Evolutionary conservation across 92 coral and sea anemone genomes (phyloP), one percentile per base, ranked within the genome.

Genomic region (Hydrozoanthus gracilis): DNA sequence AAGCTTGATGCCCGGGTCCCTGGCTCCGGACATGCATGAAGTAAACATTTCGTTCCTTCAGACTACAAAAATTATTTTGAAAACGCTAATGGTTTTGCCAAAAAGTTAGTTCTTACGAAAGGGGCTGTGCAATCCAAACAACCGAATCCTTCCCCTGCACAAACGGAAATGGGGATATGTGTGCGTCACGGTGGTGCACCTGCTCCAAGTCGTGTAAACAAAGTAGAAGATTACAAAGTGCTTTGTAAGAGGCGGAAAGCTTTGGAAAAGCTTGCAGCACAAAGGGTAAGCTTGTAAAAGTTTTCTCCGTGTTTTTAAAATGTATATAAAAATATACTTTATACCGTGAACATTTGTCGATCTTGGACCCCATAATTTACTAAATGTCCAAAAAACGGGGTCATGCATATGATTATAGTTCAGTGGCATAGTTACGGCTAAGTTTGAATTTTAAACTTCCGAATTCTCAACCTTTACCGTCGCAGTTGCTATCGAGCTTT

Each of bases 181-280:
- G n/a, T 67, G 69, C 72, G 72, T 67, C 44, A 4, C 18, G 72
- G 72, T 62, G 6, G 6, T 62, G 6, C 14, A 62, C 4, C 18
- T 67, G 72, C 72, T 67, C 72, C 44, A 16, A 67, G 66, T 16
- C 14, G 66, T 60, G 66, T 16, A 16, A 16, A 60, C 66, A 60
- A 60, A 60, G 14, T 60, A n/a, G n/a, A n/a, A n/a, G n/a, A 4
- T 4, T 48, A 4, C 16, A 47, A 27, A 52, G 20, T 20, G 20
- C 6, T 3, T 7, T 55, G 61, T 55, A 55, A 55, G 13, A 55
- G 15, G 5, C 70, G 69, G 76, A 44, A 82, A 58, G 74, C 83
- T 58, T 62, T 86, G 51, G 47, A 79, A 49, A 87, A 87, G 68
- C 78, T 87, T 17, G 13, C 70, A 7, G 85, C 85, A 74, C 78